These are phyloP conservation scores for Ennomos quercinarius DNA, from an alignment of 2,888 invertebrate genomes.

Conservation along the genomic window DNA sequence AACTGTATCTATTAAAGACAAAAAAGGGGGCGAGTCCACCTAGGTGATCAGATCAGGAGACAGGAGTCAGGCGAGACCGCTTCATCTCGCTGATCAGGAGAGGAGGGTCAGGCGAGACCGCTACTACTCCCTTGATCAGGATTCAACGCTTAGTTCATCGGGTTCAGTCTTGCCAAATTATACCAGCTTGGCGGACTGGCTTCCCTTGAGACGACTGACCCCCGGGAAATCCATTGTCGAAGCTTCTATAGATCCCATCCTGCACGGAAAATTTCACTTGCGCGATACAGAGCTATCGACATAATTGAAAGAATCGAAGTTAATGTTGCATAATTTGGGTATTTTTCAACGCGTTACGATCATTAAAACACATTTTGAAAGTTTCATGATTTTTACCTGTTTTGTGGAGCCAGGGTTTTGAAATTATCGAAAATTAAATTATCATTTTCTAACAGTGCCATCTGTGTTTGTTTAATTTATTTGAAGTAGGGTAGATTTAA, in stretches of 20 bases:
- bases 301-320: background rate
- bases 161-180: slow-evolving; percentile 4
- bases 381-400: background rate
- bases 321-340: background rate
- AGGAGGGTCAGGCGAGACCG: no score
- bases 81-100: background rate
- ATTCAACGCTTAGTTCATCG: no score
- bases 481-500: no score
- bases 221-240: background rate
- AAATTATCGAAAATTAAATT: background rate
- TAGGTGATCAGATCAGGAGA: no score
- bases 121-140: no score
- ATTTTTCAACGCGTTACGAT: background rate
- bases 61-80: no score
- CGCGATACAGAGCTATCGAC: slow-evolving; percentile 5
- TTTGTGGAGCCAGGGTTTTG: background rate
- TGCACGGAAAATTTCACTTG: background rate
- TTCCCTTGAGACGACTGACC: slow-evolving; percentile 14
- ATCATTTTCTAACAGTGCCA: background rate
- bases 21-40: background rate
- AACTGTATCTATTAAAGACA: no score
- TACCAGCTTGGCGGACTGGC: slow-evolving; percentile 16
- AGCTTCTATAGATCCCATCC: background rate
- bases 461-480: background rate
- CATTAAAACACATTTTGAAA: background rate